phyloP scores from a whole-genome alignment of 2,797 vertebrate species.

The Rhinichthys osculus region DNA sequence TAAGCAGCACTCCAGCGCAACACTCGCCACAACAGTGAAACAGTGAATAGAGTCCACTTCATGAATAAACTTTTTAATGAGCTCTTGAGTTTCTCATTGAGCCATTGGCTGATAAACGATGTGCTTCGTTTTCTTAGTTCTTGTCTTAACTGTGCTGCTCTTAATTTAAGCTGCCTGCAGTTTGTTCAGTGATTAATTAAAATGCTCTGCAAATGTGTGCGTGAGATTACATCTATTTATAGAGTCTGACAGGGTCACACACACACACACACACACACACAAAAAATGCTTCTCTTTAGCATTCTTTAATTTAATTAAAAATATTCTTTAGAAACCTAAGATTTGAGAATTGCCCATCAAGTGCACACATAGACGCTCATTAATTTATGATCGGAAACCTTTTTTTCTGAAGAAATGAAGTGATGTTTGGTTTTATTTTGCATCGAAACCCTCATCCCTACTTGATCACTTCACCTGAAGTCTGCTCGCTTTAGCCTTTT shows the following conservation, averaged over 20 bases:
- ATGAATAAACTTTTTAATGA: constrained; percentile 59
- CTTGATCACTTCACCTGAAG: constrained; percentile 22
- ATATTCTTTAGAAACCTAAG: not conserved
- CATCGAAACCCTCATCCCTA: constrained; percentile 2
- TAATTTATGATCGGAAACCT: not conserved
- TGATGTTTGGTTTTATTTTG: constrained; percentile 1
- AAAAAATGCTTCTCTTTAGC: not conserved
- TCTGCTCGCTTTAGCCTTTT: constrained; percentile 14
- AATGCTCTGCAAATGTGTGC: constrained; percentile 2
- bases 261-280: not conserved
- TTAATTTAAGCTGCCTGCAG: constrained; percentile 52
- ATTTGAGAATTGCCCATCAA: not conserved
- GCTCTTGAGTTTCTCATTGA: constrained; percentile 58
- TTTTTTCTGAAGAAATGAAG: not conserved
- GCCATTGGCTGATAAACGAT: constrained; percentile 52
- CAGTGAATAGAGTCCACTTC: constrained; percentile 56
- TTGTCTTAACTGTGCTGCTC: constrained; percentile 46
- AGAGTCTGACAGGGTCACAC: not conserved
- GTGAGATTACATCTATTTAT: not conserved
- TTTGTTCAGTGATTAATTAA: constrained; percentile 45
- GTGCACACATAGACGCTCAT: not conserved
- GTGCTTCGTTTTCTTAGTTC: constrained; percentile 45
- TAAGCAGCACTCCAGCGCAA: constrained; percentile 60
- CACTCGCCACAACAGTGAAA: constrained; percentile 61
- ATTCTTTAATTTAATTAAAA: not conserved